Evolutionary conservation across 2,113 vertebrate species (phyloP).

Genomic region (Eulemur rufifrons): DNA sequence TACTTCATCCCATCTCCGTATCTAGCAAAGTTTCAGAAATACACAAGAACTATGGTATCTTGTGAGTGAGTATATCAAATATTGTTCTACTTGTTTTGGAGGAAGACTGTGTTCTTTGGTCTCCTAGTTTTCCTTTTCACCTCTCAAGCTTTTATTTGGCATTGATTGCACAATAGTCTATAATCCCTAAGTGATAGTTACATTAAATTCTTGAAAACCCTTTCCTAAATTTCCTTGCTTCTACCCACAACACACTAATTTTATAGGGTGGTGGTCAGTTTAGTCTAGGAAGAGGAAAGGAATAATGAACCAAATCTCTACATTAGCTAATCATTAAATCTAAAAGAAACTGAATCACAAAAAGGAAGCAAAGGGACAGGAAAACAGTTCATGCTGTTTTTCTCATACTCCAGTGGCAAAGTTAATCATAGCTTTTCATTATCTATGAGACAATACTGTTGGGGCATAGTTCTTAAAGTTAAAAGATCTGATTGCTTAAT

Average conservation of each 20-base stretch:
- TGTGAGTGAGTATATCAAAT: background rate
- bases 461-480: slow-evolving; percentile 20
- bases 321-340: background rate
- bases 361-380: background rate
- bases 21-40: slow-evolving; percentile 22
- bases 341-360: background rate
- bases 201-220: background rate
- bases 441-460: background rate
- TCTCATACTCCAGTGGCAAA: background rate
- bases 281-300: background rate
- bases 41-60: background rate
- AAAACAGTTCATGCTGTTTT: background rate
- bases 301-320: slow-evolving; percentile 6
- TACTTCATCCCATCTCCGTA: background rate
- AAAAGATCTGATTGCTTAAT: background rate
- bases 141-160: background rate
- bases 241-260: background rate
- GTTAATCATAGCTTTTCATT: background rate
- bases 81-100: background rate
- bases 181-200: background rate
- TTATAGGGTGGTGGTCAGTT: background rate
- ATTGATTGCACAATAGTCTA: background rate
- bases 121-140: background rate
- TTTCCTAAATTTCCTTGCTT: background rate
- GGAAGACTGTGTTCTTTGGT: background rate